Evolutionary conservation across 2,888 invertebrate genomes (phyloP).

Genomic region (Caenorhabditis macrosperma): DNA sequence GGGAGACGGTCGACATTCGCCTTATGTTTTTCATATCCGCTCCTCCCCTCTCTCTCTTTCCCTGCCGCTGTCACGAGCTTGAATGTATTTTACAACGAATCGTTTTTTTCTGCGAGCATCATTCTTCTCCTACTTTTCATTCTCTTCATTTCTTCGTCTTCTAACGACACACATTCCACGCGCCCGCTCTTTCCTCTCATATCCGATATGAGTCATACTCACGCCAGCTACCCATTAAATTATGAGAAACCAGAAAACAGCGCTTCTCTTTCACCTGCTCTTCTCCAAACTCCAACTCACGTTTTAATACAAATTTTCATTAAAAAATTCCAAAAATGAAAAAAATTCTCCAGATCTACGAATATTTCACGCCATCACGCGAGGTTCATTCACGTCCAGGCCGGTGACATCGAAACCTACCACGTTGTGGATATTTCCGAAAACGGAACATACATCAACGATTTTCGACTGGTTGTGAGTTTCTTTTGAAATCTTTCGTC

Average conservation of each 20-base stretch:
- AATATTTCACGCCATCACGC: slow-evolving; percentile 81
- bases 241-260: not conserved
- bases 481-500: not conserved
- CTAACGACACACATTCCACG: not conserved
- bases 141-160: not conserved
- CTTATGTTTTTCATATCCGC: slow-evolving; percentile 1
- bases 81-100: slow-evolving; percentile 18
- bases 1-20: not conserved
- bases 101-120: not conserved
- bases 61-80: not conserved
- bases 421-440: slow-evolving; percentile 80
- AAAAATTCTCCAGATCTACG: slow-evolving; percentile 13
- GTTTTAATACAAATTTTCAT: not conserved
- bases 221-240: not conserved
- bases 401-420: slow-evolving; percentile 76
- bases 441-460: slow-evolving; percentile 82
- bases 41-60: not conserved
- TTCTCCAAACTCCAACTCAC: no score
- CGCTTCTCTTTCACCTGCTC: not conserved
- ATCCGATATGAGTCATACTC: not conserved
- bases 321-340: slow-evolving; percentile 6
- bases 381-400: slow-evolving; percentile 78
- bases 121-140: not conserved
- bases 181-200: not conserved
- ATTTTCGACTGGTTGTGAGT: slow-evolving; percentile 58